A percentile compares a stretch with the other conserved stretches of the same genome.
Conservation (phyloP, 1,140 invertebrate genomes). For the Eciton burchellii region DNA sequence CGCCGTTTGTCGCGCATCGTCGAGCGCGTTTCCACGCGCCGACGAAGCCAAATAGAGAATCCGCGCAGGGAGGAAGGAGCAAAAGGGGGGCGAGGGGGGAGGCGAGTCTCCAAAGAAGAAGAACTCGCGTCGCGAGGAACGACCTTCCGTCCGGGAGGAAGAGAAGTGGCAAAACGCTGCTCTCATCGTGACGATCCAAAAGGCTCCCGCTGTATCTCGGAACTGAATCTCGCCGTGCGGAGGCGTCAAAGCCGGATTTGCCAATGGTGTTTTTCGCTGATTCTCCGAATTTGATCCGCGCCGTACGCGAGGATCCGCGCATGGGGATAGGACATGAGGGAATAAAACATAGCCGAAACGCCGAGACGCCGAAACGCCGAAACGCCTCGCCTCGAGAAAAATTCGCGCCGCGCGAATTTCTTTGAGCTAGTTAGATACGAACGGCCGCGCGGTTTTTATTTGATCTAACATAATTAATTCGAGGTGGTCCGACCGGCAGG, state of each 20-base stretch:
- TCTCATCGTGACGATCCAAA: too few relatives aligned
- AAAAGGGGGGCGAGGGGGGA: too few relatives aligned
- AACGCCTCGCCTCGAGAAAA: too few relatives aligned
- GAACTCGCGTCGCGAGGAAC: background rate
- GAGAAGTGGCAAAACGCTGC: background rate
- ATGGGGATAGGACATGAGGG: background rate
- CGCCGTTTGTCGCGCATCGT: slow-evolving; percentile 73
- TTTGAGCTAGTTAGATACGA: slow-evolving; percentile 29
- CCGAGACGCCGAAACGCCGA: too few relatives aligned
- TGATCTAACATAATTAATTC: slow-evolving; percentile 65
- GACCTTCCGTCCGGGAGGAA: background rate
- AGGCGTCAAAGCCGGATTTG: too few relatives aligned
- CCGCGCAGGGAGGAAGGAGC: slow-evolving; percentile 52
- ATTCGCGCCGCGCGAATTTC: background rate
- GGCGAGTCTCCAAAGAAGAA: slow-evolving; percentile 45
- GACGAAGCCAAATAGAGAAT: slow-evolving; percentile 77
- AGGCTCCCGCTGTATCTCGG: too few relatives aligned
- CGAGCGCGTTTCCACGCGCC: slow-evolving; percentile 66
- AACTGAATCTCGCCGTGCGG: too few relatives aligned
- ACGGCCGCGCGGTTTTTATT: slow-evolving; percentile 48
- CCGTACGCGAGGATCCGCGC: too few relatives aligned
- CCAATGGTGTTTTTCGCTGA: too few relatives aligned
- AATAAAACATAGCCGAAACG: background rate
- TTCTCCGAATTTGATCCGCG: too few relatives aligned
- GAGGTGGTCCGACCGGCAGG: slow-evolving; percentile 18